Evolutionary conservation across 2,888 invertebrate genomes (phyloP).

Genomic region (Phaedon cochleariae): DNA sequence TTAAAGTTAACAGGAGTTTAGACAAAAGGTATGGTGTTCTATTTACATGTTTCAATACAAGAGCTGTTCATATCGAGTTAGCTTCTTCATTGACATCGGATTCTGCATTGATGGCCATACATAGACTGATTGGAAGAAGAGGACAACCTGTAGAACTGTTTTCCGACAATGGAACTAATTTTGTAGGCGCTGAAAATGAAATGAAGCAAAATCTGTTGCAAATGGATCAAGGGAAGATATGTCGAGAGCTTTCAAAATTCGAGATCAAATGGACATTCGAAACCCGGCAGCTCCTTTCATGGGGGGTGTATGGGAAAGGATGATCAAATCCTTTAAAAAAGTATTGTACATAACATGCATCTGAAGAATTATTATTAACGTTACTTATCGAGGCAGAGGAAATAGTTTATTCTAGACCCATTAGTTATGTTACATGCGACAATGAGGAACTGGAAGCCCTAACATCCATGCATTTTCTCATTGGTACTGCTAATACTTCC

Average conservation of each 20-base stretch:
- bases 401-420: background rate
- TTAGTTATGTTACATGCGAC: background rate
- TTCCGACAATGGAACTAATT: slow-evolving; percentile 20
- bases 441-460: background rate
- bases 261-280: background rate
- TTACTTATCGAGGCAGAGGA: background rate
- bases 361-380: background rate
- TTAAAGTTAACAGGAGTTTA: slow-evolving; percentile 22
- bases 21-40: slow-evolving; percentile 25
- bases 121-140: slow-evolving; percentile 17
- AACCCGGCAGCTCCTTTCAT: background rate
- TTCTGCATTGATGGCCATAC: background rate
- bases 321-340: background rate
- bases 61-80: slow-evolving; percentile 23
- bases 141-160: slow-evolving; percentile 11
- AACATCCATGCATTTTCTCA: background rate
- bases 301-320: background rate
- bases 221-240: background rate
- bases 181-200: slow-evolving; percentile 24
- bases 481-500: background rate
- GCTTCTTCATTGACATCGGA: slow-evolving; percentile 10
- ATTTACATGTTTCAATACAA: slow-evolving; percentile 23
- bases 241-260: background rate
- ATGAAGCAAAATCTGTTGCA: background rate
- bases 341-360: background rate